Evolutionary conservation across 1,140 invertebrate species (phyloP).

Genomic region (Wiebesia pumilae): DNA sequence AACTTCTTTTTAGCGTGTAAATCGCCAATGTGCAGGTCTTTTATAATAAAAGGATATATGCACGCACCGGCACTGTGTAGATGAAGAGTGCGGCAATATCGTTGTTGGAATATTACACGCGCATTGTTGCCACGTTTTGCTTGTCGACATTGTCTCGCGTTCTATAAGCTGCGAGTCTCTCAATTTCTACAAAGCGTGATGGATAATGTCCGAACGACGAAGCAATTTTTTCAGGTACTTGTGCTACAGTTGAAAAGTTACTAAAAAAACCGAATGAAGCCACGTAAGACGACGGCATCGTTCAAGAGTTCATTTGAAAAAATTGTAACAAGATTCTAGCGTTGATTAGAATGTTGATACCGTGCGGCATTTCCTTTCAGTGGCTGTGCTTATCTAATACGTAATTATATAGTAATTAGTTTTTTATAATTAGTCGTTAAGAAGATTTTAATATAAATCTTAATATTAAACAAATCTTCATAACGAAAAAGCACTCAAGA

Average conservation of each 20-base stretch:
- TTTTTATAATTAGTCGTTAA: no score
- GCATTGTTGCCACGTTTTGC: constrained; percentile 41
- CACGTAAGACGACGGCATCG: no score
- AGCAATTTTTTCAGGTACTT: neutral
- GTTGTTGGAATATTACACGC: neutral
- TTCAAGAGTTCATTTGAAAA: no score
- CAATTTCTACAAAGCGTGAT: neutral
- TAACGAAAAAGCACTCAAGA: no score
- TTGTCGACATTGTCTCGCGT: constrained; percentile 28
- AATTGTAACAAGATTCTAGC: no score
- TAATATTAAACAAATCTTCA: no score
- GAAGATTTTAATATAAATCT: no score
- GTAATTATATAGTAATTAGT: no score
- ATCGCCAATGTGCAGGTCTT: constrained; percentile 16
- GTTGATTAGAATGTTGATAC: no score
- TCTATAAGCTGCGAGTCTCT: neutral
- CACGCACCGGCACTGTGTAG: neutral
- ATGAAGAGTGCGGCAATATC: neutral
- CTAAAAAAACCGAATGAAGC: neutral
- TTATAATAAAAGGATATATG: constrained; percentile 28
- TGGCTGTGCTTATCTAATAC: no score
- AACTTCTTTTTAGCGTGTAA: constrained; percentile 21
- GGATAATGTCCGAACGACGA: neutral
- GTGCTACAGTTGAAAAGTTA: neutral
- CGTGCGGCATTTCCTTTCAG: no score